Evolutionary conservation across 2,113 vertebrate species (phyloP), one percentile per base, ranked within the genome.

Genomic region (Oreochromis niloticus): DNA sequence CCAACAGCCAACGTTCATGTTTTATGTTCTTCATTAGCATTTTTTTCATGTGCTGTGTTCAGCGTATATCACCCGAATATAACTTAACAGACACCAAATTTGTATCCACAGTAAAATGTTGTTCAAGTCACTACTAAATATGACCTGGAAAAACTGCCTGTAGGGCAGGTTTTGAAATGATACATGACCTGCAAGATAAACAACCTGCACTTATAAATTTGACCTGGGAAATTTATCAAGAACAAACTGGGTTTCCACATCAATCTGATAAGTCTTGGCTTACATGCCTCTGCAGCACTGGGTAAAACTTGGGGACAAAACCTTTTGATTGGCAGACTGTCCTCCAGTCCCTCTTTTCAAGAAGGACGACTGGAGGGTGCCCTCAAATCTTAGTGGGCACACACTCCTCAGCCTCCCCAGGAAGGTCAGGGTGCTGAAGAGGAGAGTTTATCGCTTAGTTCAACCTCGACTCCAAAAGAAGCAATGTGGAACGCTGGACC

Each of bases 101-200:
- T 22, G 19, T 66, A 39, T 22, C 10, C 34, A 5, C 10, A 7
- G 19, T 39, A 66, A 7, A 39, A 22, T 36, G 19, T 36, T 66
- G 2, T 1, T 66, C 61, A 39, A 39, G 19, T 2, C 61, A 22
- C 0, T 0, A 12, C 0, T 39, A 22, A 13, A 13, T n/a, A n/a
- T 7, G 34, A 39, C 34, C 19, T 39, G 61, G 61, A 36, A 66
- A 63, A 66, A 2, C 17, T 1, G 30, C 0, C 0, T n/a, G 10
- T 39, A 66, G 0, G 32, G 32, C 61, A 39, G 32, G 2, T n/a
- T 36, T 39, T 63, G 32, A n/a, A 63, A 63, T 12, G 32, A 63
- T 36, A 63, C 17, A n/a, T 36, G 59, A 13, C 6, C 7, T 73
- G 8, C 68, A 73, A 46, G 68, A 73, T 17, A 27, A 73, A 46